These are phyloP conservation scores for Asbolus verrucosus DNA, from an alignment of 1,140 invertebrate genomes.

Conservation along the genomic window DNA sequence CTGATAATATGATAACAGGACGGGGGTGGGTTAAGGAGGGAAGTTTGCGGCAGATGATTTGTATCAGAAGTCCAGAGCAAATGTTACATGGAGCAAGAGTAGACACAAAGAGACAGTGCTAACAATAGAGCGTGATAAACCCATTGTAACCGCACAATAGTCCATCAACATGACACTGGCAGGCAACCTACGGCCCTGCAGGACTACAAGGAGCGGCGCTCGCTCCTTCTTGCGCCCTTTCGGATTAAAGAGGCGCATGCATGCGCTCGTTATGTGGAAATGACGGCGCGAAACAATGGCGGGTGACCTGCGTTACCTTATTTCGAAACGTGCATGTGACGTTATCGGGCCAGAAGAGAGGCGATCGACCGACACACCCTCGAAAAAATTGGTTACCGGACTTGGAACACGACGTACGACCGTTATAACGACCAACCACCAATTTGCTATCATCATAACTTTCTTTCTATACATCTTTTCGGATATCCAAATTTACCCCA, in stretches of 20 bases:
- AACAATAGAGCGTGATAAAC: conserved; percentile 59
- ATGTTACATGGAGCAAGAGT: conserved; percentile 56
- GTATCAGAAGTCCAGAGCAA: conserved; percentile 57
- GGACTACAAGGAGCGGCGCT: conserved; percentile 1
- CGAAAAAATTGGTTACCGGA: background rate
- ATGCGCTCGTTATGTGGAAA: background rate
- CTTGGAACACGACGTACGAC: no score
- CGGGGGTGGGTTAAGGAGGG: conserved; percentile 17
- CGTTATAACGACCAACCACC: no score
- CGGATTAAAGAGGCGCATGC: conserved; percentile 43
- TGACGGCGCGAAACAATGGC: background rate
- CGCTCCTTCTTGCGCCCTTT: conserved; percentile 39
- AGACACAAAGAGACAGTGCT: conserved; percentile 56
- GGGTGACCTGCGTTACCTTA: background rate
- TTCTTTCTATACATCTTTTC: no score
- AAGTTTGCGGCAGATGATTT: conserved; percentile 56
- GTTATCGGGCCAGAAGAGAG: background rate
- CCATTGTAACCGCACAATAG: conserved; percentile 60
- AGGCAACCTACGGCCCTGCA: conserved; percentile 51
- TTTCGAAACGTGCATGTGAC: background rate
- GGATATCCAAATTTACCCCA: no score
- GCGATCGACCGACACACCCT: no score
- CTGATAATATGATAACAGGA: conserved; percentile 38
- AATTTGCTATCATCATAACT: no score
- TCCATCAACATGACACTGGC: conserved; percentile 59